Percentiles rank a stretch among this genome's conserved stretches.
These are phyloP conservation scores for Rhabdophis nuchalis DNA, from an alignment of 2,797 vertebrate species.

Conservation along the genomic window DNA sequence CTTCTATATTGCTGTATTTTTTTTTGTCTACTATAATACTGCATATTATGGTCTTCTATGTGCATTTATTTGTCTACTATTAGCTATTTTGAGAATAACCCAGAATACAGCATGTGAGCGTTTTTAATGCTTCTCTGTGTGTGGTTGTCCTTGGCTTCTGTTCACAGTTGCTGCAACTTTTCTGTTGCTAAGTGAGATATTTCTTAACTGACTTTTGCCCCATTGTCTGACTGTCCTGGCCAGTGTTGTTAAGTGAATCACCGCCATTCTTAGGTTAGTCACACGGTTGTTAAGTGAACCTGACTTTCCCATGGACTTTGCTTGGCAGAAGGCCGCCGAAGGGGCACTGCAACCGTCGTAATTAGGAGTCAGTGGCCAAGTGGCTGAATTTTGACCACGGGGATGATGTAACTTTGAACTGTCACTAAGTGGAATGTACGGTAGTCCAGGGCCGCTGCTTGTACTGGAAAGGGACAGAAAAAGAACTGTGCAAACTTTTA, in stretches of 20 bases:
- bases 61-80: not conserved
- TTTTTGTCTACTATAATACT: not conserved
- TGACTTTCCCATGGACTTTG: not conserved
- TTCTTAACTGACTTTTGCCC: not conserved
- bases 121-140: not conserved
- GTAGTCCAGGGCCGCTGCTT: too few relatives aligned
- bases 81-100: not conserved
- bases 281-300: not conserved
- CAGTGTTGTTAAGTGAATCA: not conserved
- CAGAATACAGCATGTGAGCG: not conserved
- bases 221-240: not conserved
- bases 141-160: not conserved
- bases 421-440: not conserved
- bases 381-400: not conserved
- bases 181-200: not conserved
- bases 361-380: not conserved
- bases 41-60: not conserved
- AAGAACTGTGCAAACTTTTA: not conserved
- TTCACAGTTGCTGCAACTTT: not conserved
- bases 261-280: not conserved
- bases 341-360: not conserved
- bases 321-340: fast-evolving
- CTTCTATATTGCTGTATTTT: not conserved
- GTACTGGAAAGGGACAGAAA: not conserved
- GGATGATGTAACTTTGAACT: not conserved